phyloP scores from a whole-genome alignment of 2,797 vertebrate genomes.

The Crenuchus spilurus region DNA sequence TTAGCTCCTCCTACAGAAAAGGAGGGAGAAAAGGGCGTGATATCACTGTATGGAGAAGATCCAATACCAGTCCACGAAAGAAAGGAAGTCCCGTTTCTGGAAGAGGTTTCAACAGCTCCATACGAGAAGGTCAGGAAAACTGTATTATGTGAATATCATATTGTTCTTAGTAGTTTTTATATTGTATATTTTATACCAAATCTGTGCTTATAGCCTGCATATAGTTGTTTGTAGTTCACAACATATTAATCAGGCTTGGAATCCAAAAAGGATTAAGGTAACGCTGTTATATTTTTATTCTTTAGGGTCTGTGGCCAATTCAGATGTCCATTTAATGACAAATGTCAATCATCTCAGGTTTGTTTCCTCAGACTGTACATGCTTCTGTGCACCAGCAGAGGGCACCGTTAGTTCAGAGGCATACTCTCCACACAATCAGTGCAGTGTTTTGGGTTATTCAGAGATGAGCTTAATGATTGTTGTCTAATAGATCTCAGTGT shows the following conservation, averaged over 20 bases:
- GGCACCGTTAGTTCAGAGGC: constrained; percentile 35
- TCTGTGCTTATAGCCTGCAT: no score
- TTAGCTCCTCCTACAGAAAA: constrained; percentile 75
- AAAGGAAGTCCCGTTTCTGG: constrained; percentile 75
- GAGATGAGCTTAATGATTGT: background rate
- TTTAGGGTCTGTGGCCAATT: constrained; percentile 69
- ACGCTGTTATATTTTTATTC: background rate
- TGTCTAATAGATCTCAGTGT: background rate
- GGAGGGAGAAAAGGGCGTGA: constrained; percentile 82
- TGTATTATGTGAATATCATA: background rate
- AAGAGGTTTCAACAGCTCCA: constrained; percentile 76
- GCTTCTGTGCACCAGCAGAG: constrained; percentile 49
- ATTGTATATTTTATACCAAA: no score
- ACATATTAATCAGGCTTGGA: background rate
- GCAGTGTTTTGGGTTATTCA: background rate
- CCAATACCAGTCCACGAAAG: constrained; percentile 90
- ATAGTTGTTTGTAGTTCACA: background rate
- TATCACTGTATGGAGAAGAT: constrained; percentile 83
- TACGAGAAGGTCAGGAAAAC: constrained; percentile 70
- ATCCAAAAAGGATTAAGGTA: background rate
- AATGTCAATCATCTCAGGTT: constrained; percentile 69
- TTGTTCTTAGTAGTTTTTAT: no score
- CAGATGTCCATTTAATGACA: constrained; percentile 65
- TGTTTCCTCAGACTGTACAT: constrained; percentile 33
- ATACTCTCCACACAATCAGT: background rate